A percentile compares a stretch with the other conserved stretches of the same genome.
These are phyloP conservation scores for Amazona vittata DNA, from an alignment of 2,113 vertebrate genomes.

Conservation along the genomic window DNA sequence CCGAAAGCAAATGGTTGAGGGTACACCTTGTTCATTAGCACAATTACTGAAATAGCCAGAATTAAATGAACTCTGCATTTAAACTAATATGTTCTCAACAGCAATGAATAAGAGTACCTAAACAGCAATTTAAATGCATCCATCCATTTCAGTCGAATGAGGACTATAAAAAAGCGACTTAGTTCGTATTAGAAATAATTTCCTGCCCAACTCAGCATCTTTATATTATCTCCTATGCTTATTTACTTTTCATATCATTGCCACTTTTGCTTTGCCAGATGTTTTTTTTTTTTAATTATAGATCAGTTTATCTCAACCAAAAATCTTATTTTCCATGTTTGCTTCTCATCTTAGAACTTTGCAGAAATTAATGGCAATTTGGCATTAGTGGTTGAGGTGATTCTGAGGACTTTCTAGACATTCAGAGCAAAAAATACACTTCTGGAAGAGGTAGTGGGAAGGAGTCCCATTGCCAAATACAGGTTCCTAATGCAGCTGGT, in stretches of 20 bases:
- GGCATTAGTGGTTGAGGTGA: not conserved
- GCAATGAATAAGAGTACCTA: not conserved
- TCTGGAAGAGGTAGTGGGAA: not conserved
- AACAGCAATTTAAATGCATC: constrained; percentile 53
- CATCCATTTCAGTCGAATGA: constrained; percentile 35
- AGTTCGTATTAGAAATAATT: constrained; percentile 31
- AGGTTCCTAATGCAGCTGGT: not conserved
- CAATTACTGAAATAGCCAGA: constrained; percentile 19
- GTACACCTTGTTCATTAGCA: constrained; percentile 49
- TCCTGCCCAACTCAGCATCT: constrained; percentile 20
- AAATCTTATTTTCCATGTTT: constrained; percentile 17
- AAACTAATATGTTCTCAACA: constrained; percentile 9
- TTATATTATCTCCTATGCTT: not conserved
- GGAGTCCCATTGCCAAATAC: not conserved
- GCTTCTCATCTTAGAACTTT: not conserved
- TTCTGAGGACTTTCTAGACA: not conserved
- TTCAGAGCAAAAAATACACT: not conserved
- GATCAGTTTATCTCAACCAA: constrained; percentile 1
- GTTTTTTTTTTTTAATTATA: constrained; percentile 3
- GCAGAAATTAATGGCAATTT: not conserved
- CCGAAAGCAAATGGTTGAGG: not conserved
- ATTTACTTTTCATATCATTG: constrained; percentile 23
- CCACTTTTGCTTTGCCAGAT: not conserved
- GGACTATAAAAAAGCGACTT: not conserved
- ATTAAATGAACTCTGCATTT: constrained; percentile 42